Percentiles rank a stretch among this genome's conserved stretches.
Evolutionary conservation across 2,797 vertebrate genomes (phyloP).

Genomic region (Botia kubotai): DNA sequence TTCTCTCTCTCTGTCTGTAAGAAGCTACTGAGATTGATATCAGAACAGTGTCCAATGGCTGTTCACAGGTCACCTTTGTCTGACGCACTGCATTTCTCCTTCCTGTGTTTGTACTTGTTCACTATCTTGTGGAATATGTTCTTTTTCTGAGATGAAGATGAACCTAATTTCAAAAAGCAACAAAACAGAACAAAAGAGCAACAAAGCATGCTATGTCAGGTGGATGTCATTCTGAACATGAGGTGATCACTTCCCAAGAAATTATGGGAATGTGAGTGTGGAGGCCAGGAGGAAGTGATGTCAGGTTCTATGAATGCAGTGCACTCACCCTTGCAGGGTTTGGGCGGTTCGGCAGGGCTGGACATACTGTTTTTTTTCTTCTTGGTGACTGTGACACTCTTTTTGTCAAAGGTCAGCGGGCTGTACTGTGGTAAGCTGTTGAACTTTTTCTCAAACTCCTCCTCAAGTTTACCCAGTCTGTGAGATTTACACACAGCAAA

Average conservation of each 20-base stretch:
- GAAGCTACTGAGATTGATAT: slow-evolving; percentile 39
- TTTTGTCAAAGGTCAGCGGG: slow-evolving; percentile 95
- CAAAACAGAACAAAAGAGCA: slow-evolving; percentile 58
- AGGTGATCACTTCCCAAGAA: slow-evolving; percentile 57
- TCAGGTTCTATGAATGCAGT: neutral
- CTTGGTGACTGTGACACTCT: slow-evolving; percentile 86
- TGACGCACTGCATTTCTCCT: slow-evolving; percentile 88
- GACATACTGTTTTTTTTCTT: slow-evolving; percentile 85
- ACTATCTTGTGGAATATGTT: slow-evolving; percentile 96
- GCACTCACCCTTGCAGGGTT: slow-evolving; percentile 86
- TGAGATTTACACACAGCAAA: slow-evolving; percentile 21
- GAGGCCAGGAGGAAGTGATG: slow-evolving; percentile 45
- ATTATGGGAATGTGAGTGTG: slow-evolving; percentile 58
- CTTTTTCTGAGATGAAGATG: slow-evolving; percentile 96
- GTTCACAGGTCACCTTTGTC: slow-evolving; percentile 85
- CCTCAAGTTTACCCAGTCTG: slow-evolving; percentile 94
- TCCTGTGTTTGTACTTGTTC: slow-evolving; percentile 95
- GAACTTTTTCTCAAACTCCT: slow-evolving; percentile 99
- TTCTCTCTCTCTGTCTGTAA: too few species aligned
- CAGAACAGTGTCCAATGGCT: slow-evolving; percentile 49
- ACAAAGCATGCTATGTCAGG: slow-evolving; percentile 73
- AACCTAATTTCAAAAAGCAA: slow-evolving; percentile 83
- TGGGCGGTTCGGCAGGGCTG: slow-evolving; percentile 79
- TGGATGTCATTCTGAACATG: slow-evolving; percentile 65
- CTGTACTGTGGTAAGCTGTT: slow-evolving; percentile 98